Base-by-base conservation (phyloP, 1,140 invertebrate species). In the Nebria ingens region DNA sequence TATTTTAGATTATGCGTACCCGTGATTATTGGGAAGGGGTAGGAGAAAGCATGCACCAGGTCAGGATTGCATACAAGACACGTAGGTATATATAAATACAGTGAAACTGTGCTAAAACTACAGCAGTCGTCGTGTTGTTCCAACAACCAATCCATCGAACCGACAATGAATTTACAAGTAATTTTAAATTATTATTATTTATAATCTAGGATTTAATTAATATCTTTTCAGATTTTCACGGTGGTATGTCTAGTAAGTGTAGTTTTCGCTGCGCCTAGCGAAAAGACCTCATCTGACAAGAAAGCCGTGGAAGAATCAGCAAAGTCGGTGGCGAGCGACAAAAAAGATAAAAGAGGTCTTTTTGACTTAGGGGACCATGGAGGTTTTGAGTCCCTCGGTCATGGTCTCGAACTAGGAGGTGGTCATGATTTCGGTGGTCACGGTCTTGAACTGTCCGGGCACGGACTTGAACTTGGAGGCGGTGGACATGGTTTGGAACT, bases 331-430 rank as follows among this genome's bases (percentile, higher is more conserved):
- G 45, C 53, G 1, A 61, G 61, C 0, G 68, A 68, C 29, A 69
- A 70, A 56, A 62, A 70, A 34, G 63, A 65, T 6, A 72, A 71
- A 59, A 63, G 73, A 23, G 71, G 70, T 12, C 59, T 70, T 13
- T 60, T 65, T 17, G 65, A 64, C 53, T 54, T 68, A 0, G 67
- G 68, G 3, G 66, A 66, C 56, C 67, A 65, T 22, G 62, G 62
- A 15, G 59, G 58, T 19, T 22, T 15, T n/a, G 4, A 49, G n/a
- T n/a, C 56, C 6, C 55, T 61, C 34, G 65, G 64, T 11, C 53
- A 60, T 19, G 59, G 40, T 15, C 13, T 42, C 52, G 29, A 52
- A 51, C 15, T 51, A 19, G 55, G 21, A 9, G 51, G 54, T 38
- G 56, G 52, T n/a, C n/a, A 21, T 21, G 55, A 56, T 15, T 20